phyloP scores from a whole-genome alignment of 2,888 invertebrate genomes.

The Habrosyne pyritoides region DNA sequence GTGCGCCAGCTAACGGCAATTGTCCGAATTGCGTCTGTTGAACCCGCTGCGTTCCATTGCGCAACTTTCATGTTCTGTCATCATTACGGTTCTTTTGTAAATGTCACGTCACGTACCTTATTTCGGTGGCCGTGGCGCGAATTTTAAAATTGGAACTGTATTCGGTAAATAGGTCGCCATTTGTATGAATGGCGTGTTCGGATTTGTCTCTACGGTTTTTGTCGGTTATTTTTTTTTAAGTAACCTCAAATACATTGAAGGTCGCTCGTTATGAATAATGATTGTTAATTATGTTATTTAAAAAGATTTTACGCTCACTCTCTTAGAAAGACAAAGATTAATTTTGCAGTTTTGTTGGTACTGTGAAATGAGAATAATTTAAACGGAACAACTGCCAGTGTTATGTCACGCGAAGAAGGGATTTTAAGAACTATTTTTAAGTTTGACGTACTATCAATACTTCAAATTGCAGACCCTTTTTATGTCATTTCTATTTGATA shows the following conservation, averaged over 20 bases:
- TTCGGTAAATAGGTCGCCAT: constrained; percentile 60
- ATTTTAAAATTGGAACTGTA: constrained; percentile 69
- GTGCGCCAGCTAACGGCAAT: constrained; percentile 75
- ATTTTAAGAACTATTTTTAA: no score
- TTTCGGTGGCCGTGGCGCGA: constrained; percentile 56
- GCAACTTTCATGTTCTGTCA: constrained; percentile 44
- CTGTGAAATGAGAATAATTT: not conserved
- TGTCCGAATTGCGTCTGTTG: constrained; percentile 74
- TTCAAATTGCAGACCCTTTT: no score
- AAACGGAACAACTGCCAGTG: not conserved
- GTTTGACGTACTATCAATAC: no score
- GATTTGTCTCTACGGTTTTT: constrained; percentile 30
- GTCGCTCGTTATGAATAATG: constrained; percentile 9
- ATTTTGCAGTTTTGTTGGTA: not conserved
- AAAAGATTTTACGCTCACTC: not conserved
- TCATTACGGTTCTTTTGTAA: constrained; percentile 37
- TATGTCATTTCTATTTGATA: no score
- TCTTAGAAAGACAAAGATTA: not conserved
- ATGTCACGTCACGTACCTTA: constrained; percentile 44
- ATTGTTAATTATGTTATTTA: constrained; percentile 1
- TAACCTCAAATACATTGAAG: constrained; percentile 18
- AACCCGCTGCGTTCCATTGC: constrained; percentile 59
- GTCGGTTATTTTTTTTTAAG: constrained; percentile 23
- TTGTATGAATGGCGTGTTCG: constrained; percentile 50
- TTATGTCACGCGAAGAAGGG: not conserved